Conservation (phyloP, 2,113 vertebrate genomes). For the Nansenia antarctica region DNA sequence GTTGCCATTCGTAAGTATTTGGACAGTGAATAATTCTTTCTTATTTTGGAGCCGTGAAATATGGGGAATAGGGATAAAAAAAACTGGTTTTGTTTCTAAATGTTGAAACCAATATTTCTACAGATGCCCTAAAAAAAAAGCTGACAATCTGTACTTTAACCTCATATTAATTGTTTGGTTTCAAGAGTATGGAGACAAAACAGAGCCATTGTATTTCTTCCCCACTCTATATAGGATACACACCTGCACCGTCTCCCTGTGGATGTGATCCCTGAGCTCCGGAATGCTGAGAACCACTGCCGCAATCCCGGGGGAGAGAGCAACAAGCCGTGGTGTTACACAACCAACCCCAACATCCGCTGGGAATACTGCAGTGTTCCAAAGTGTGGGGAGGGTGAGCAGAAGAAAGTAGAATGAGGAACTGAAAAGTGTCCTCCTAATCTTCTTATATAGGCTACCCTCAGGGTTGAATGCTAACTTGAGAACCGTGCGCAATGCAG, state of each 20-base stretch:
- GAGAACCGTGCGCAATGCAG: too few species aligned
- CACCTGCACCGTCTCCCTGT: slow-evolving; percentile 82
- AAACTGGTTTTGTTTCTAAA: background rate
- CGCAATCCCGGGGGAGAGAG: slow-evolving; percentile 88
- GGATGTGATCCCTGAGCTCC: slow-evolving; percentile 84
- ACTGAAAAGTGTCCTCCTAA: too few species aligned
- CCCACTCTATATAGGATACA: slow-evolving; percentile 64
- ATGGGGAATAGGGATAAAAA: background rate
- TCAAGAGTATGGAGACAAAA: too few species aligned
- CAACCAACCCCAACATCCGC: slow-evolving; percentile 75
- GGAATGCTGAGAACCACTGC: slow-evolving; percentile 82
- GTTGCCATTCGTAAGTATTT: too few species aligned
- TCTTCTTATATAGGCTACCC: too few species aligned
- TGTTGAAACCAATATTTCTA: background rate
- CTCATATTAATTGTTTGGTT: too few species aligned
- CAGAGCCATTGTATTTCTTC: background rate
- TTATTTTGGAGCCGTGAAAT: too few species aligned
- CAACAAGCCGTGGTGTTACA: slow-evolving; percentile 88
- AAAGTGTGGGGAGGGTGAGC: slow-evolving; percentile 56
- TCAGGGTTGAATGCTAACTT: too few species aligned
- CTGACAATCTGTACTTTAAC: background rate
- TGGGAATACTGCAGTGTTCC: slow-evolving; percentile 88
- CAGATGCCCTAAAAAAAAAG: too few species aligned
- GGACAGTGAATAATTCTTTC: too few species aligned
- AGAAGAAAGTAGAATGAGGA: background rate